A percentile compares a stretch with the other conserved stretches of the same genome.
These are phyloP conservation scores for Timema cristinae DNA, from an alignment of 2,888 invertebrate genomes.

Conservation along the genomic window DNA sequence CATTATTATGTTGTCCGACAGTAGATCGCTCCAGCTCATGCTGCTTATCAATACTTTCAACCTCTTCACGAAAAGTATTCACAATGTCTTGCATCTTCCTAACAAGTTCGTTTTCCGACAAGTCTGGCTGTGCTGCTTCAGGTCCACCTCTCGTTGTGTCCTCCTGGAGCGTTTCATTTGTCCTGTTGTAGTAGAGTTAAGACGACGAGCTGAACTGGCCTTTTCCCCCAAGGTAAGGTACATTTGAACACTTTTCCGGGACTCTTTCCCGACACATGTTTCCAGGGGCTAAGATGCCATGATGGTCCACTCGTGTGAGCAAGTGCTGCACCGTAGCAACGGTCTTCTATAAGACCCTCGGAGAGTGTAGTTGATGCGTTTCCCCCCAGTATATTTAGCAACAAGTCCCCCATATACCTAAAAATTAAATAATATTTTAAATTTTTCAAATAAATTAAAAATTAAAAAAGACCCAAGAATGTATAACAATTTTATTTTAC, in stretches of 20 bases:
- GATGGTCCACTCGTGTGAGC: background rate
- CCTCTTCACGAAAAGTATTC: background rate
- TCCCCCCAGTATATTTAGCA: background rate
- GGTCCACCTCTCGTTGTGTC: background rate
- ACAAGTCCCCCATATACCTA: conserved; percentile 1
- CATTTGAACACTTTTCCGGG: conserved; percentile 13
- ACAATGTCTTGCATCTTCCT: conserved; percentile 10
- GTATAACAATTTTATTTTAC: too few relatives aligned
- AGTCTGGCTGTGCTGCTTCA: conserved; percentile 20
- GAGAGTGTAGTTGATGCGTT: background rate
- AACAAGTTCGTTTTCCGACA: background rate
- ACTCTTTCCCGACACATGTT: background rate
- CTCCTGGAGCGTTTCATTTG: background rate
- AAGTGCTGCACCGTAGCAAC: background rate
- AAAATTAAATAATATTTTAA: background rate
- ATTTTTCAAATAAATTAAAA: background rate
- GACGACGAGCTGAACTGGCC: background rate
- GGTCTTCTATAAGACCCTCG: background rate
- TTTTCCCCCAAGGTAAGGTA: background rate
- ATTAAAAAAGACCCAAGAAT: too few relatives aligned
- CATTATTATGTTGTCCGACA: background rate
- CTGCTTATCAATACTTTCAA: conserved; percentile 3
- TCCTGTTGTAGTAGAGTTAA: background rate
- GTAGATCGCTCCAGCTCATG: background rate
- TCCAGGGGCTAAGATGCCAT: conserved; percentile 8